Base-by-base conservation (phyloP, 2,888 invertebrate genomes). In the Gibbula magus region DNA sequence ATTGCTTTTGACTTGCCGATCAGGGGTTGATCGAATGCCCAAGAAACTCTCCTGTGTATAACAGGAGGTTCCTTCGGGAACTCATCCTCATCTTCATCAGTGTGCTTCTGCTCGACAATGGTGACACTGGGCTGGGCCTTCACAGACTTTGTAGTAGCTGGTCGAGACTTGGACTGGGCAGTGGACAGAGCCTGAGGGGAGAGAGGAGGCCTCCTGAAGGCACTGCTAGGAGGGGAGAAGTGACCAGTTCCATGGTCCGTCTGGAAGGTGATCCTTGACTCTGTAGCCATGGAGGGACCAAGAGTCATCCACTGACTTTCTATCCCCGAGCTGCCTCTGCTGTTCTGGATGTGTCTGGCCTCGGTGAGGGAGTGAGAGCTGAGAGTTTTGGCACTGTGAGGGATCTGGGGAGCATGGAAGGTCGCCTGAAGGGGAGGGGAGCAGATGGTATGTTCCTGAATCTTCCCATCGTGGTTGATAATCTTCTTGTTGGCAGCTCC, bases 11-110 rank as follows among this genome's bases (percentile, higher is more conserved):
- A 82, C 45, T 85, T 87, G 45, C 90, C 88, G 52, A 89, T 79
- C 22, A 87, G 61, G 0, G 91, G 90, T 75, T 88, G 87, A 77
- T 92, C 91, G 86, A 92, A 92, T 4, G 92, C 92, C 92, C 92
- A 92, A 7, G 92, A 92, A 0, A 91, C 88, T 79, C 92, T 83
- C 39, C 90, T 82, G 45, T 84, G 83, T 2, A 88, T 81, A 29
- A 78, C 79, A 7, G 87, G 86, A 29, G 86, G 85, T 22, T 86
- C 84, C 78, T 87, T 89, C 18, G 86, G 85, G 29, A 85, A 53
- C 7, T 86, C 84, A n/a, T 85, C 87, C 7, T 85, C 87, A 20
- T 85, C 84, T 1, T 83, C 84, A 53, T 89, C 86, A n/a, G 79
- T 77, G 52, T 51, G 80, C 67, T 66, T 77, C 25, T 83, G 82